These are phyloP conservation scores for Deroplatys truncata DNA, from an alignment of 2,888 invertebrate genomes.

Conservation along the genomic window DNA sequence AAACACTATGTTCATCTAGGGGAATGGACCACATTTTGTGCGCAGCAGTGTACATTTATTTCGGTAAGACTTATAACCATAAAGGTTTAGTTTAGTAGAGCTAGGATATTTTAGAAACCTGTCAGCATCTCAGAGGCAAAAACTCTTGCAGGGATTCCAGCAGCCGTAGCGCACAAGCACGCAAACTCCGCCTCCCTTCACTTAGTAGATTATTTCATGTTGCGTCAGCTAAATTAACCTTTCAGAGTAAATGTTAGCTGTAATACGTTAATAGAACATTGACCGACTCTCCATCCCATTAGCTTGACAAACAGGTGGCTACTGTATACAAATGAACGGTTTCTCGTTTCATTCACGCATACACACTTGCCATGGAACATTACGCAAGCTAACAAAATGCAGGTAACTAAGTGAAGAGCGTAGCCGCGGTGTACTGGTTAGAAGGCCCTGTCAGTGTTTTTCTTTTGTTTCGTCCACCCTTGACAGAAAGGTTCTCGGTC, in stretches of 20 bases:
- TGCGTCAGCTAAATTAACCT: constrained; percentile 2
- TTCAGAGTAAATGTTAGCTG: constrained; percentile 3
- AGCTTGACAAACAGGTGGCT: neutral
- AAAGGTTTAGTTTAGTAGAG: too few relatives aligned
- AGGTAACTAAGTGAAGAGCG: neutral
- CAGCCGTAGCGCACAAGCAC: neutral
- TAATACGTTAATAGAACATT: neutral
- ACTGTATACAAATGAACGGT: neutral
- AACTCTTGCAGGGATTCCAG: neutral
- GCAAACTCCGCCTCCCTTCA: neutral
- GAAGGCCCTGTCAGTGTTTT: too few relatives aligned
- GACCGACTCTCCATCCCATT: neutral
- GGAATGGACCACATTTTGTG: too few relatives aligned
- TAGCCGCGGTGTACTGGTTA: too few relatives aligned
- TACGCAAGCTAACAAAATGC: neutral
- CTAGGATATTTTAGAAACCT: too few relatives aligned
- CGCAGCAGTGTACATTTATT: too few relatives aligned
- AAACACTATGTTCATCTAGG: too few relatives aligned
- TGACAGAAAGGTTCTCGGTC: too few relatives aligned
- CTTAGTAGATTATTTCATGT: neutral
- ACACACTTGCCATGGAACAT: neutral
- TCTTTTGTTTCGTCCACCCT: neutral
- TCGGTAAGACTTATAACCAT: too few relatives aligned
- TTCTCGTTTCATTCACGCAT: neutral
- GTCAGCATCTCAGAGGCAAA: too few relatives aligned